These are phyloP conservation scores for Pangasianodon hypophthalmus DNA, from an alignment of 2,113 vertebrate genomes.

Conservation along the genomic window DNA sequence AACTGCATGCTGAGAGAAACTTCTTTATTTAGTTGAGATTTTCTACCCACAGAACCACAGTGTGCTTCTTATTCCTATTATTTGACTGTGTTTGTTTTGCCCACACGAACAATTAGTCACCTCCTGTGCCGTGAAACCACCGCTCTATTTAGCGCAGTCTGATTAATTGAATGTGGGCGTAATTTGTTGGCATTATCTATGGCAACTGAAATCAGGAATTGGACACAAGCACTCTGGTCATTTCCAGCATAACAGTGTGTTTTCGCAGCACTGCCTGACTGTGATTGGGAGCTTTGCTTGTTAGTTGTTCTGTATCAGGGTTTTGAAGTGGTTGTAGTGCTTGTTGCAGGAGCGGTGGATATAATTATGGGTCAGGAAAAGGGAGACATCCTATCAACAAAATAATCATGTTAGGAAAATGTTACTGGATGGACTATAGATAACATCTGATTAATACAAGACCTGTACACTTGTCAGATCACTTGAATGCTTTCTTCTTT, in stretches of 20 bases:
- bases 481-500: not conserved
- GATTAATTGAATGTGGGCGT: slow-evolving; percentile 71
- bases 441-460: not conserved
- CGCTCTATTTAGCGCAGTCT: slow-evolving; percentile 59
- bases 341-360: not conserved
- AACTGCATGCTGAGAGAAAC: slow-evolving; percentile 1
- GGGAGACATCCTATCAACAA: not conserved
- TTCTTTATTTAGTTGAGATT: not conserved
- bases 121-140: slow-evolving; percentile 59
- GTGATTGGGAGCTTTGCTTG: not conserved
- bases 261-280: not conserved
- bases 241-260: slow-evolving; percentile 18
- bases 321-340: slow-evolving; percentile 12
- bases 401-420: not conserved
- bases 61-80: slow-evolving; percentile 37
- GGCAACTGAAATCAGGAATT: slow-evolving; percentile 67
- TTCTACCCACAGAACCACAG: not conserved
- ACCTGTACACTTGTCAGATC: not conserved
- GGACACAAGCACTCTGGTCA: slow-evolving; percentile 29
- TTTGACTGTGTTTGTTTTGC: slow-evolving; percentile 64
- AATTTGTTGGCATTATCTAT: slow-evolving; percentile 63
- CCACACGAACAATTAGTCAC: slow-evolving; percentile 73
- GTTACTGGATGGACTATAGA: not conserved
- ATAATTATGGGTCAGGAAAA: not conserved
- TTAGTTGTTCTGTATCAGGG: not conserved